Evolutionary conservation across 1,140 invertebrate genomes (phyloP), one percentile per base, ranked within the genome.

Genomic region (Plodia interpunctella): DNA sequence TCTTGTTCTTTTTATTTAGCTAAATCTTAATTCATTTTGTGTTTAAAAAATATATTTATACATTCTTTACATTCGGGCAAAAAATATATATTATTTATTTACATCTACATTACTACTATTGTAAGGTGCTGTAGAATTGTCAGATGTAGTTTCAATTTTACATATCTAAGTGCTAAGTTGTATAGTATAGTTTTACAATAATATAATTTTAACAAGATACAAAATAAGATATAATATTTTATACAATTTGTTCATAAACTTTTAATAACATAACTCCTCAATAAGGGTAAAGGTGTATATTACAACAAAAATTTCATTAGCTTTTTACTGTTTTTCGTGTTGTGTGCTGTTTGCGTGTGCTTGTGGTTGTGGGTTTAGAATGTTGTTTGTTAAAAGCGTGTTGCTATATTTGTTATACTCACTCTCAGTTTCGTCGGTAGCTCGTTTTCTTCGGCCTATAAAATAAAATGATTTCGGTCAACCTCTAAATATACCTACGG

Each of bases 361-460:
- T 44, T 17, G 38, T 44, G 38, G 15, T 2, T 44, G 38, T 44
- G 38, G 3, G 1, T 15, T 44, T 44, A 10, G 13, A 44, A 3
- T 17, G 8, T n/a, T 35, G 4, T 35, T 35, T 35, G 32, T 44
- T 44, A 44, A 8, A 32, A 73, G 25, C 78, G 77, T 65, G 80
- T 68, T 10, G 35, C 57, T 11, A 30, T 32, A 25, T 44, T 6
- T 44, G 2, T 20, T 49, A 25, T 57, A 62, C 63, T 64, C 38
- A 66, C 65, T 59, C 25, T 61, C 66, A 28, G 55, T 53, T 3
- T 21, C 21, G 19, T 11, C 11, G 3, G 71, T 69, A 57, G 84
- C 80, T 25, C 87, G 79, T 18, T 77, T 79, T 30, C 69, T 74
- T 18, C 87, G 75, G 58, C 82, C 83, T 21, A 70, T 50, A 44